These are phyloP conservation scores for Choloepus didactylus DNA, from an alignment of 2,797 vertebrate genomes.

Conservation along the genomic window DNA sequence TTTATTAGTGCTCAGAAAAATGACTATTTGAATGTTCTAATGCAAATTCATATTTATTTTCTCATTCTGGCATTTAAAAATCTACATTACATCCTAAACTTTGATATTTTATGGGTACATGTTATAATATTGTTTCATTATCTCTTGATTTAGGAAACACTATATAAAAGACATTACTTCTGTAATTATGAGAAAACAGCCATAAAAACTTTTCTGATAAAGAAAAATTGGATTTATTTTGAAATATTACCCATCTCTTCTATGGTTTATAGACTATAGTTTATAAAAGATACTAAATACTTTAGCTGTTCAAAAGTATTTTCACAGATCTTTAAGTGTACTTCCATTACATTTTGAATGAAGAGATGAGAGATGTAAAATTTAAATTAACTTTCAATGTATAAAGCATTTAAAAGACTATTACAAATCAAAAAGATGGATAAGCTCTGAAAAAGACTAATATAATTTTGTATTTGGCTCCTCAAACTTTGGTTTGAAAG, in stretches of 20 bases:
- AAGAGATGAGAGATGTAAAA: not conserved
- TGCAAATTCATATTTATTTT: slow-evolving; percentile 33
- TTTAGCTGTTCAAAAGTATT: not conserved
- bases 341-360: not conserved
- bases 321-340: not conserved
- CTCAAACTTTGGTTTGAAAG: not conserved
- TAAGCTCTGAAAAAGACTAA: not conserved
- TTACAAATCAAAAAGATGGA: not conserved
- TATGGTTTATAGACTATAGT: too few relatives aligned
- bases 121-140: not conserved
- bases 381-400: not conserved
- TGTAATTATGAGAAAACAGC: not conserved
- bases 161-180: too few relatives aligned
- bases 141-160: not conserved
- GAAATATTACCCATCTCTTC: not conserved
- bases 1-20: slow-evolving; percentile 76
- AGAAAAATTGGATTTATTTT: not conserved
- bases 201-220: not conserved
- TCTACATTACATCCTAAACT: not conserved
- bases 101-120: not conserved
- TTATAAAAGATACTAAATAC: not conserved
- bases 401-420: not conserved
- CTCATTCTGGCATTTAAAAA: not conserved
- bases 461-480: not conserved
- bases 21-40: slow-evolving; percentile 66